These are phyloP conservation scores for Glossophaga mutica DNA, from an alignment of 2,797 vertebrate genomes.

Conservation along the genomic window DNA sequence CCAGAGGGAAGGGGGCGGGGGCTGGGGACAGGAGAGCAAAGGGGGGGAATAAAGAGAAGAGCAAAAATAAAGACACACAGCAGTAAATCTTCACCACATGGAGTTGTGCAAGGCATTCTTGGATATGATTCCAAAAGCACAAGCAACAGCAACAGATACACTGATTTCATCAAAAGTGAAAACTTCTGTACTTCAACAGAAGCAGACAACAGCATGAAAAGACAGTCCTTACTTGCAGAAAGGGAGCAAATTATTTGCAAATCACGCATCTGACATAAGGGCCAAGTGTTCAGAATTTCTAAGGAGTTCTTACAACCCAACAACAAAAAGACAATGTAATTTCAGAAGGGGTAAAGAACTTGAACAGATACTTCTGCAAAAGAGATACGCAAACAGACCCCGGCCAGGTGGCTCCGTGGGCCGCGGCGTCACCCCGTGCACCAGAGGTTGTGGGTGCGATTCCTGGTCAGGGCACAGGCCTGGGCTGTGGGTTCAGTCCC, in stretches of 20 bases:
- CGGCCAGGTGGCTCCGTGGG: too few relatives aligned
- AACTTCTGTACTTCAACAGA: neutral
- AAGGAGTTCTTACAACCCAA: neutral
- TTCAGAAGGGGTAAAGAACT: neutral
- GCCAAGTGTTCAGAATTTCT: neutral
- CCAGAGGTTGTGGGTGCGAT: too few relatives aligned
- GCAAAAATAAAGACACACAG: neutral
- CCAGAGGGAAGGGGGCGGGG: too few relatives aligned
- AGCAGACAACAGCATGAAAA: neutral
- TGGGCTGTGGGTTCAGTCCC: too few relatives aligned
- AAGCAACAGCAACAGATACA: neutral
- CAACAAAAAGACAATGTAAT: neutral
- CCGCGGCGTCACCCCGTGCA: too few relatives aligned
- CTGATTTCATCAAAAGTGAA: neutral
- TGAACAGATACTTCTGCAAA: neutral
- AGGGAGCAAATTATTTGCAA: neutral
- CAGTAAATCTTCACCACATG: neutral
- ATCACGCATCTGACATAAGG: neutral
- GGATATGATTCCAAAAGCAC: neutral
- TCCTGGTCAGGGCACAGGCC: too few relatives aligned
- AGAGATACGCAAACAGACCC: neutral
- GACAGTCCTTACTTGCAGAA: neutral
- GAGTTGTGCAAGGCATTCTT: neutral
- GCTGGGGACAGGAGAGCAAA: neutral
- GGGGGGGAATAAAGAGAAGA: neutral